Base-by-base conservation (phyloP, 2,797 vertebrate genomes). In the Halcyon chelicuti region DNA sequence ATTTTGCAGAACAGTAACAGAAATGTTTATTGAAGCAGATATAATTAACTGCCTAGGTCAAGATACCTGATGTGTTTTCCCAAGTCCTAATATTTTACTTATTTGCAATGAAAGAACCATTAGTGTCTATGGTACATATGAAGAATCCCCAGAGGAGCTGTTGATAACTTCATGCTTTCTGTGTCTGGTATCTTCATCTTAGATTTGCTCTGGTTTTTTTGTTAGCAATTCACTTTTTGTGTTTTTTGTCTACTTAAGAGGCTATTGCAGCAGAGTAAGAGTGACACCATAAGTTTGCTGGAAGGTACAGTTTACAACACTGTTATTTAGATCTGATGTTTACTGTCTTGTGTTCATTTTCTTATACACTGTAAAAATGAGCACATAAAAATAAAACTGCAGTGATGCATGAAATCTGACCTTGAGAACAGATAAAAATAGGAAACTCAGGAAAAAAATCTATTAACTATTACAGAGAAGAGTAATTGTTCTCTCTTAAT, bases 211-310 rank as follows among this genome's bases (percentile, higher is more conserved):
- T 79, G 57, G 70, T 95, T 92, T 93, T 92, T 93, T 37, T 6
- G 4, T 70, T 92, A 95, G 67, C 65, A 67, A 39, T 77, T 90
- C 31, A 39, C 29, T 61, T 80, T 83, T 71, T 93, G 20, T 67
- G 23, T 10, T 74, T 65, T 72, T 85, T 82, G 54, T 46, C 40
- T 87, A 14, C 42, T 68, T 57, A 79, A 88, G 61, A 82, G 71
- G n/a, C 73, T 92, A 4, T 80, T 95, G 65, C 54, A 87, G 80
- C 52, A 77, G 74, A 87, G 52, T 84, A 76, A 90, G 77, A 88
- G 77, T 95, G 95, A 94, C 74, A 95, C 77, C 71, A 0, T 83
- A 96, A 92, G 92, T 76, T 95, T 90, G 88, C 90, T 96, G 83
- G 80, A 87, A 95, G 90, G 65, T 93, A 92, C 51, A 58, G 57